These are phyloP conservation scores for Leptopilina myrica DNA, from an alignment of 2,888 invertebrate species.

Conservation along the genomic window DNA sequence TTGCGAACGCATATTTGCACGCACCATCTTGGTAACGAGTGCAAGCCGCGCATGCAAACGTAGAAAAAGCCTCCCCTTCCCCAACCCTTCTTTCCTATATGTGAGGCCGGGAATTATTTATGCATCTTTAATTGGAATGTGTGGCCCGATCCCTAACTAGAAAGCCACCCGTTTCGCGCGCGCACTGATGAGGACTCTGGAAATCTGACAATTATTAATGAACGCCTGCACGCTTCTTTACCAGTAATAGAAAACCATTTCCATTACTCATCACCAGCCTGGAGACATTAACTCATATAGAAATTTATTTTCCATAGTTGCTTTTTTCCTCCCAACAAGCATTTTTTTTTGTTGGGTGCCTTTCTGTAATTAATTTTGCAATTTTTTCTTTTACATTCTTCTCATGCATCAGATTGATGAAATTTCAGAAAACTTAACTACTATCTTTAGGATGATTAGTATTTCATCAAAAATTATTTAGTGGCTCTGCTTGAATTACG, in stretches of 20 bases:
- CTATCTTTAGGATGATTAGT: no score
- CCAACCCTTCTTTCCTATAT: background rate
- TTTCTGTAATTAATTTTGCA: no score
- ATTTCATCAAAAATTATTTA: no score
- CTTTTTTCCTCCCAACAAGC: no score
- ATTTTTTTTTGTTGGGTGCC: no score
- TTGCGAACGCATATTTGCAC: slow-evolving; percentile 54
- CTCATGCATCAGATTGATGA: no score
- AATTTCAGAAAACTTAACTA: no score
- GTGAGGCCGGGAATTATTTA: slow-evolving; percentile 27
- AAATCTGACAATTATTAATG: slow-evolving; percentile 17
- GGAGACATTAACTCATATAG: background rate
- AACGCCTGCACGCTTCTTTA: background rate
- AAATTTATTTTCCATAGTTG: no score
- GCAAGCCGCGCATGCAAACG: slow-evolving; percentile 42
- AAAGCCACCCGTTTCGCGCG: slow-evolving; percentile 16
- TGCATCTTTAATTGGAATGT: slow-evolving; percentile 41
- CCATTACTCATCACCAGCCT: background rate
- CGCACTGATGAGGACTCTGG: background rate
- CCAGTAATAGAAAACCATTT: slow-evolving; percentile 10
- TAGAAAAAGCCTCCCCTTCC: slow-evolving; percentile 16
- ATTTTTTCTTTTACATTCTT: no score
- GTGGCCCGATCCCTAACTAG: slow-evolving; percentile 12
- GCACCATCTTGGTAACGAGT: slow-evolving; percentile 56
- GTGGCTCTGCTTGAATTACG: no score